Evolutionary conservation across 1,140 invertebrate genomes (phyloP), one percentile per base, ranked within the genome.

Genomic region (Venustaconcha ellipsiformis): DNA sequence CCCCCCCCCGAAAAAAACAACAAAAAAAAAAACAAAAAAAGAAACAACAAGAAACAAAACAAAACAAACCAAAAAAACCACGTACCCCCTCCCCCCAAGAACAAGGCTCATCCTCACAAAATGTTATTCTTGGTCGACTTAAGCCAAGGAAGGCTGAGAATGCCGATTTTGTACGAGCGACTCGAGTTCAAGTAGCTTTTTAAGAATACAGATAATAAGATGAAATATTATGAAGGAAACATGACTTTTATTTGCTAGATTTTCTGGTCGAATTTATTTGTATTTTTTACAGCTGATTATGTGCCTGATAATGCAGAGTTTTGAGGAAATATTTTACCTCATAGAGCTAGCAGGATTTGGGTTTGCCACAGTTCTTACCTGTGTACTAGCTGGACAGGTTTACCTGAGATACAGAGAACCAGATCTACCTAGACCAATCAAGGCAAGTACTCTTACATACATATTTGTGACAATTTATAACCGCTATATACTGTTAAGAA

Each of bases 341-440:
- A 86, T 88, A 30, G 88, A 86, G 68, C 82, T 86, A 82, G 81
- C 84, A 82, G 87, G 83, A 11, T 89, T 85, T 78, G 80, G 80
- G 37, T 86, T 88, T 68, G 80, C 82, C 59, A 78, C 78, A 15
- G 82, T 89, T 37, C 78, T 88, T 15, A 75, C 80, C 17, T 76
- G 81, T 60, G 83, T 84, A 1, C 82, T 88, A 37, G 83, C 82
- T 66, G 83, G 85, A 0, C 83, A 84, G 74, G 78, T 88, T 6
- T 82, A 82, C 48, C 70, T 87, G 18, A 69, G 86, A 26, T 80
- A 78, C 55, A 83, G 81, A 71, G 79, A 82, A 71, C 85, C 86
- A 12, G 71, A 82, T 14, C 58, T 88, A 20, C 67, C 30, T 12
- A 80, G 84, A 66, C 84, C 81, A 18, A 86, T 88, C 55, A 86